Base-by-base conservation (phyloP, 2,888 invertebrate species). In the Linyphia triangularis region DNA sequence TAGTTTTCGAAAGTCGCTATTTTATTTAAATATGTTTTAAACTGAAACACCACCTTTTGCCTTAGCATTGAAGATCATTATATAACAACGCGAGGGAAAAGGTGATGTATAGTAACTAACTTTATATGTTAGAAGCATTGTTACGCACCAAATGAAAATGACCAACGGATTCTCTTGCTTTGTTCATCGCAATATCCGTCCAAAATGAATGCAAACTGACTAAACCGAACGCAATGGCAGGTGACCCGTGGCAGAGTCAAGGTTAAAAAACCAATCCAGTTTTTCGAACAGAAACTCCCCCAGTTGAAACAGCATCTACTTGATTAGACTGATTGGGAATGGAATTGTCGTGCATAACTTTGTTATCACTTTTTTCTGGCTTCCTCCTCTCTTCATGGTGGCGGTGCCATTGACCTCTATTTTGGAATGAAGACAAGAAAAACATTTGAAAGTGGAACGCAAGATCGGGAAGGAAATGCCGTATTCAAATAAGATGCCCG, bases 161-260 rank as follows among this genome's bases (percentile, higher is more conserved):
- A 67, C 67, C 67, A 67, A 67, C 67, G 67, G 33, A 67, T 33
- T 67, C 67, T 16, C 10, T 22, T 19, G 33, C 33, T 67, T 67
- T 67, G 67, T 67, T 19, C 67, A n/a, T n/a, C 51, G 51, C 51
- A 51, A 51, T 51, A 51, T 51, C 51, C 51, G 51, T 51, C 51
- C 16, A 3, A n/a, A 51, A 51, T 51, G 51, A 51, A 51, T 51
- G 51, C 51, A 51, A 51, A 51, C 16, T 3, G 16, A 51, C 51
- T 13, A 51, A 13, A 16, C 51, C 51, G 33, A 51, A 51, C 51
- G n/a, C 51, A 51, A 51, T 51, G 16, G 51, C 51, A 13, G 51
- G 51, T n/a, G 51, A 51, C 51, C 51, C 51, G 51, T 51, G n/a
- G 13, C 51, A 51, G n/a, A 51, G 51, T 51, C 51, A 51, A 51